Evolutionary conservation across 2,797 vertebrate species (phyloP), one percentile per base, ranked within the genome.

Genomic region (Pangasius macronema): DNA sequence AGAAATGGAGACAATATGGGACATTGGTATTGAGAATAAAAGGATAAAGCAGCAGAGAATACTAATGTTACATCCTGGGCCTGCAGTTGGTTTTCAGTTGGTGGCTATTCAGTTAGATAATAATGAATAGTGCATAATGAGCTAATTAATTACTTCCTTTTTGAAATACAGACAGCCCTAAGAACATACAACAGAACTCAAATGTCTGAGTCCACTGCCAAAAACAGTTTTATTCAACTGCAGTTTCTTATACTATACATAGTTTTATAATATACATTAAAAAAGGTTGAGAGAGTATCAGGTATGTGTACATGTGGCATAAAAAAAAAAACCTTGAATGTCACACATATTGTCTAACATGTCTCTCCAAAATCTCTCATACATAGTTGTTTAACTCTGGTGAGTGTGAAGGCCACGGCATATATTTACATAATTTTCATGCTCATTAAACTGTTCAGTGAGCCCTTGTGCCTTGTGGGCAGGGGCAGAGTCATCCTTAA

Each of bases 21-120:
- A 86, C 76, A 55, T 81, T 86, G 36, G 27, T 61, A 42, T 39
- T 80, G 36, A 81, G 57, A 46, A 39, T 55, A 63, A 86, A 86
- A 55, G 61, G 30, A 65, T 85, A 16, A 67, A 79, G 33, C 57
- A 67, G 84, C 59, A 27, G 30, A 36, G 75, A 67, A 33, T 53
- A 80, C 55, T 68, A 65, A 55, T 68, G 46, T 39, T 75, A 24
- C 30, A n/a, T 67, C 49, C 61, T 11, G 14, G 24, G 75, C 76
- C 75, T 55, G 75, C 61, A 55, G 33, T 36, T 14, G 61, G 24
- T 7, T n/a, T 79, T 85, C 57, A 85, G 16, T 63, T 51, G 1
- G 24, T 76, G 33, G 46, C 42, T 68, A 20, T 70, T 83, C 82
- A 51, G 65, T 83, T 36, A 55, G 30, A 24, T 55, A 84, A 55